Conservation (phyloP, 2,797 vertebrate genomes). For the Geotrypetes seraphini region DNA sequence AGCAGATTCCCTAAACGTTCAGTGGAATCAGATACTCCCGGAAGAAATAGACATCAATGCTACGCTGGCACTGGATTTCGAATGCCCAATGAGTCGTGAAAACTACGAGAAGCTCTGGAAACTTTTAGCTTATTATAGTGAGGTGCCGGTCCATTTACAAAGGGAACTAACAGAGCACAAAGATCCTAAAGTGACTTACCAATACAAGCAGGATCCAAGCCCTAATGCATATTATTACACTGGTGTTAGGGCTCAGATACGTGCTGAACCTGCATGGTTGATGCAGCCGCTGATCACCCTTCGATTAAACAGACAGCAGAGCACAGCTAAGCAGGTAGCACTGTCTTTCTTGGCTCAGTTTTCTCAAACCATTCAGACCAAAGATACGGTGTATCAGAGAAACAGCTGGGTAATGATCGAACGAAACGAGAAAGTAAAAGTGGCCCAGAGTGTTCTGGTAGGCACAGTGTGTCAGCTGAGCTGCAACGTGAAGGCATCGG, state of each 20-base stretch:
- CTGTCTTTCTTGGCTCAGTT: conserved; percentile 51
- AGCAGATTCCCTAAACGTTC: conserved; percentile 34
- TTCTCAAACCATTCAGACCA: conserved; percentile 40
- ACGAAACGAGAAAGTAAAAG: conserved; percentile 35
- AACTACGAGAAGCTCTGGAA: conserved; percentile 82
- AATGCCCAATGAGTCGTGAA: conserved; percentile 69
- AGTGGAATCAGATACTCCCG: conserved; percentile 55
- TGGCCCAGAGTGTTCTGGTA: conserved; percentile 41
- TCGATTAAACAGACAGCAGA: conserved; percentile 69
- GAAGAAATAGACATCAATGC: conserved; percentile 58
- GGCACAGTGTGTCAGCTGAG: conserved; percentile 52
- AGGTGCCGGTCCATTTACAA: conserved; percentile 68
- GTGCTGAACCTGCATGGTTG: conserved; percentile 67
- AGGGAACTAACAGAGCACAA: conserved; percentile 42
- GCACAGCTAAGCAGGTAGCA: conserved; percentile 60
- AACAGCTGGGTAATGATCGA: conserved; percentile 75
- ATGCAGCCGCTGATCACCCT: conserved; percentile 67
- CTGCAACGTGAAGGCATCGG: conserved; percentile 69
- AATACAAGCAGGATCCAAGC: conserved; percentile 67
- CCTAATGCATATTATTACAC: conserved; percentile 76
- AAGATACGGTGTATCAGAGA: conserved; percentile 31
- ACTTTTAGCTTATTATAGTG: conserved; percentile 86
- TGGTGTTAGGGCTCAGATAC: conserved; percentile 64
- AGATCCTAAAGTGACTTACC: conserved; percentile 51
- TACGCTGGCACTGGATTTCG: conserved; percentile 59